Percentiles rank a stretch among this genome's conserved stretches.
Conservation (phyloP, 2,888 invertebrate species). For the Podabrus alpinus region DNA sequence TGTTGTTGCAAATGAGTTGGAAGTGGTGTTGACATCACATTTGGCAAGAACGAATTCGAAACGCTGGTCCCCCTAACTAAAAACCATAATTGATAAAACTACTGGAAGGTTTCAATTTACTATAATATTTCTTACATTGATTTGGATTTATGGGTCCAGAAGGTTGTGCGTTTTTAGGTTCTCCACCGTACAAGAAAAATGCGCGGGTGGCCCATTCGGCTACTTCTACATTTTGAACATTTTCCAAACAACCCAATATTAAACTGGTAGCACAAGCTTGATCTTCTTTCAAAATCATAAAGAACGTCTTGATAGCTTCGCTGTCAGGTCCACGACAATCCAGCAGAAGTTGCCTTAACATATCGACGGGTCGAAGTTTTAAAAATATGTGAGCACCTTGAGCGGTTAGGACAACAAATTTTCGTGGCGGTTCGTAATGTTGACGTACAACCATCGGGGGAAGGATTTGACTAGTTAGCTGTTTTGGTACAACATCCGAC, state of each 20-base stretch:
- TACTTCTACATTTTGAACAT: constrained; percentile 66
- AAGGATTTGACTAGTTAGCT: constrained; percentile 47
- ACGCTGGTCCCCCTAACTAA: constrained; percentile 15
- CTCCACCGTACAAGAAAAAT: constrained; percentile 90
- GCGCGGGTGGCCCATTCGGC: constrained; percentile 90
- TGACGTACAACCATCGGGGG: constrained; percentile 73
- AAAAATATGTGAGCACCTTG: constrained; percentile 85
- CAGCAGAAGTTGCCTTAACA: constrained; percentile 78
- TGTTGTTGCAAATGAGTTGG: constrained; percentile 36
- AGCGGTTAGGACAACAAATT: constrained; percentile 85
- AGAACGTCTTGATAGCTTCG: constrained; percentile 82
- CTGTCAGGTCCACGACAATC: constrained; percentile 86
- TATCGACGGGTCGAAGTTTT: constrained; percentile 86
- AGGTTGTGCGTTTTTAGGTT: constrained; percentile 56
- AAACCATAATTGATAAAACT: constrained; percentile 3
- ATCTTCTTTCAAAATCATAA: constrained; percentile 78
- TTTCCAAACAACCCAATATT: constrained; percentile 78
- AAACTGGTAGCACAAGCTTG: constrained; percentile 91
- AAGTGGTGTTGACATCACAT: constrained; percentile 52
- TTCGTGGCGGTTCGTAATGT: constrained; percentile 71
- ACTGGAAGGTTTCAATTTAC: background rate
- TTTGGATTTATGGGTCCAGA: constrained; percentile 14
- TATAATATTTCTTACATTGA: constrained; percentile 28
- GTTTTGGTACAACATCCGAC: background rate
- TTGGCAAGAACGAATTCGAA: constrained; percentile 45